Base-by-base conservation (phyloP, 2,113 vertebrate species). In the Syngnathus floridae region DNA sequence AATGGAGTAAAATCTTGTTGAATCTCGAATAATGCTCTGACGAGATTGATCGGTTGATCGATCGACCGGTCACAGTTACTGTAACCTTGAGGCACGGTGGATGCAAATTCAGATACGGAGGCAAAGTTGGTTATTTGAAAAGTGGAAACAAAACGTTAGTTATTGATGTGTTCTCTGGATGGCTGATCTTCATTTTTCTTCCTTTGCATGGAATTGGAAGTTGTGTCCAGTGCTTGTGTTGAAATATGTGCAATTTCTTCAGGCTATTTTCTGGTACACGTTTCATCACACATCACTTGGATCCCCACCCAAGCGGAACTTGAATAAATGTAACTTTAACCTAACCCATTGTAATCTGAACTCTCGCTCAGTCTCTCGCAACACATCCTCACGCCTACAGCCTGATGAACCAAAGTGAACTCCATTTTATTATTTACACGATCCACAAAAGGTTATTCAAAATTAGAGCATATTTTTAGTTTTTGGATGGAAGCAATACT, bases 201-300 rank as follows among this genome's bases (percentile, higher is more conserved):
- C 26, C 54, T 56, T 56, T 8, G 12, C 22, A 11, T 16, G 22
- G 26, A n/a, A 31, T 31, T 55, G 22, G 22, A 55, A 56, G 26
- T 56, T 35, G 14, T 8, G 14, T 31, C 14, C 26, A 8, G 54
- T 5, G 54, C 54, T 13, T 35, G 26, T 12, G 11, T 13, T 54
- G n/a, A 52, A 21, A 52, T 52, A 4, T 8, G 21, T 22, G 21
- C 54, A 56, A 35, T 56, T 17, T 56, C 6, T 16, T 8, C 0
- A 14, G 11, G 26, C 14, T 56, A 16, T 56, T 56, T 14, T 35
- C 22, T 6, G 13, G 26, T 35, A 13, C 14, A 56, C 26, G 54
- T 31, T 56, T 56, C 54, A 35, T 56, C 54, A 56, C 54, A 17
- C 54, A 56, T 56, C 54, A 35, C 54, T 56, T 56, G 54, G 54